Percentiles rank a stretch among this genome's conserved stretches.
phyloP scores from a whole-genome alignment of 2,888 invertebrate genomes.

The Ernsta delagoae region DNA sequence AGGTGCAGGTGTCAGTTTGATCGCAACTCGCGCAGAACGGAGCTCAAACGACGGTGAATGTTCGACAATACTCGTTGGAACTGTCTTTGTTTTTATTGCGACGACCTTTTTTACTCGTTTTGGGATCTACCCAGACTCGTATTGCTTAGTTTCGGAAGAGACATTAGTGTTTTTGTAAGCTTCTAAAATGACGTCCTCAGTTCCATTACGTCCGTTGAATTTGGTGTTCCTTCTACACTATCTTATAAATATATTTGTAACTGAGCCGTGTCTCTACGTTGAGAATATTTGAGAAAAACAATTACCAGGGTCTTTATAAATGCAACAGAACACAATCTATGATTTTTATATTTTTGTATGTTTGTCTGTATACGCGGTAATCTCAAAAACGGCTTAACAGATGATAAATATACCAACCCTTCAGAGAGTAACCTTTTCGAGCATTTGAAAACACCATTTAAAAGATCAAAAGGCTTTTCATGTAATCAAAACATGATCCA shows the following conservation, averaged over 20 bases:
- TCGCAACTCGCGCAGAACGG: constrained; percentile 51
- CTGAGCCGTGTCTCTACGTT: too few species aligned
- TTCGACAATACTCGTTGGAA: constrained; percentile 45
- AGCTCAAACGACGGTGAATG: constrained; percentile 48
- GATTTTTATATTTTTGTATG: too few species aligned
- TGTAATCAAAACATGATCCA: constrained; percentile 4
- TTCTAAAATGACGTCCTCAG: constrained; percentile 26
- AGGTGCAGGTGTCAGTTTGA: constrained; percentile 63
- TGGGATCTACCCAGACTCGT: constrained; percentile 36
- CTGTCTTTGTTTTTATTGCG: constrained; percentile 55
- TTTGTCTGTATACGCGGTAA: too few species aligned
- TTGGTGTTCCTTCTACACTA: constrained; percentile 12
- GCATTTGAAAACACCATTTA: not conserved
- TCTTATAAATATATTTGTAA: too few species aligned
- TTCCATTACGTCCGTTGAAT: constrained; percentile 29
- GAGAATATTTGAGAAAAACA: too few species aligned
- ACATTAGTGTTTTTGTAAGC: constrained; percentile 42
- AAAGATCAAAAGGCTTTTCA: not conserved
- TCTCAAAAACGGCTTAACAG: too few species aligned
- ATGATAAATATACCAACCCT: too few species aligned
- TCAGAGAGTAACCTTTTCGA: not conserved
- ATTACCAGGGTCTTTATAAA: too few species aligned
- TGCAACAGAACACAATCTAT: too few species aligned
- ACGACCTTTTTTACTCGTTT: constrained; percentile 48
- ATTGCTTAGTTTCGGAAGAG: constrained; percentile 39